phyloP scores from a whole-genome alignment of 2,113 vertebrate species.

The Porphyrio hochstetteri region DNA sequence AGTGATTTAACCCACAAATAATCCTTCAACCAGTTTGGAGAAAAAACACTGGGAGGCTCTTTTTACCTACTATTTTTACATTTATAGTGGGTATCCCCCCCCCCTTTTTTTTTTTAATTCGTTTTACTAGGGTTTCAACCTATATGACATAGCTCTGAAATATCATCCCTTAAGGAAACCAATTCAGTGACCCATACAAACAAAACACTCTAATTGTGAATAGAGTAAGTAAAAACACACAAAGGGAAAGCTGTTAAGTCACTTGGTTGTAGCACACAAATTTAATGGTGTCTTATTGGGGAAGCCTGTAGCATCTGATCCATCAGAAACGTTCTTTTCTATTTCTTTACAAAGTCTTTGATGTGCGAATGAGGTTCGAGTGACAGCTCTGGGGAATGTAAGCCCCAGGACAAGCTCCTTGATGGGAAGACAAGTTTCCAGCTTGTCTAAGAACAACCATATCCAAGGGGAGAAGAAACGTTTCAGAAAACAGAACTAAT shows the following conservation, averaged over 20 bases:
- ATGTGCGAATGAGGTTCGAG: background rate
- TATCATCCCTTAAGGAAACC: background rate
- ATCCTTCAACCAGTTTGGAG: background rate
- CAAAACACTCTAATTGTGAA: background rate
- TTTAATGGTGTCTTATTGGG: background rate
- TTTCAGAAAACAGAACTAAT: conserved; percentile 16
- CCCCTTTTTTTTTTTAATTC: background rate
- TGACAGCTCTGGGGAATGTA: background rate
- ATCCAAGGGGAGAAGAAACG: background rate
- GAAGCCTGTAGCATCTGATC: background rate
- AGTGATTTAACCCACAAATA: background rate
- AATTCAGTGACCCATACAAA: background rate
- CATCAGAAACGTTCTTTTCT: background rate
- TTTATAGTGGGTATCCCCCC: background rate
- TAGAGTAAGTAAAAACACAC: background rate
- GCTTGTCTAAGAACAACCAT: background rate
- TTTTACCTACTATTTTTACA: background rate
- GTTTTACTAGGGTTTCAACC: background rate
- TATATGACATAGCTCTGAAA: background rate
- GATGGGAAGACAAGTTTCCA: background rate
- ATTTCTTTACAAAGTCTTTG: background rate
- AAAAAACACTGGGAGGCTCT: background rate
- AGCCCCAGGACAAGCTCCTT: conserved; percentile 12
- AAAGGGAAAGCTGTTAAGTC: background rate
- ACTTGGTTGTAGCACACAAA: background rate